phyloP scores from a whole-genome alignment of 2,797 vertebrate genomes.

The Sebastes vulpes region DNA sequence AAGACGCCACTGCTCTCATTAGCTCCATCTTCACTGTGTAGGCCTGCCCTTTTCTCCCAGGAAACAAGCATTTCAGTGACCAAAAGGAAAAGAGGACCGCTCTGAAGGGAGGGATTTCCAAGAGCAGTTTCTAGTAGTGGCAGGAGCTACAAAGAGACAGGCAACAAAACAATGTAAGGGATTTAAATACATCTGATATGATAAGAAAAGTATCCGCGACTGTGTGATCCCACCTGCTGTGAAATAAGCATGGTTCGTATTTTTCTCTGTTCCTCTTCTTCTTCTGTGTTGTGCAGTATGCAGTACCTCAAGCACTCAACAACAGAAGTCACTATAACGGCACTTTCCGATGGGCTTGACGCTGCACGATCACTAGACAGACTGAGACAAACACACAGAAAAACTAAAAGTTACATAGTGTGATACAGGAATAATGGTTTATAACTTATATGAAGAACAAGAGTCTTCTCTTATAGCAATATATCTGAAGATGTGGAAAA shows the following conservation, averaged over 20 bases:
- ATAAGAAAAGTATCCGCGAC: not conserved
- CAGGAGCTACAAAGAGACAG: slow-evolving; percentile 86
- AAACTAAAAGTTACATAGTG: not conserved
- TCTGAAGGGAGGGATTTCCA: slow-evolving; percentile 87
- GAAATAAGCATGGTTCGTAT: slow-evolving; percentile 90
- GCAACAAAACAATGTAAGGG: slow-evolving; percentile 6
- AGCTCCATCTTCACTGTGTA: slow-evolving; percentile 42
- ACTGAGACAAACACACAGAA: slow-evolving; percentile 72
- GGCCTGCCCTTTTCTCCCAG: slow-evolving; percentile 91
- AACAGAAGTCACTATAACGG: slow-evolving; percentile 88
- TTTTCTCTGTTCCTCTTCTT: slow-evolving; percentile 79
- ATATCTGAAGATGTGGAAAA: not conserved
- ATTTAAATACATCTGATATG: not conserved
- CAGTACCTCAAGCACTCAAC: slow-evolving; percentile 93
- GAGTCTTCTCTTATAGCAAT: not conserved
- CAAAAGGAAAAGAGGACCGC: slow-evolving; percentile 89
- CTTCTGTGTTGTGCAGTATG: slow-evolving; percentile 83
- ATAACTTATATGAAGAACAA: not conserved
- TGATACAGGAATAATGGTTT: not conserved
- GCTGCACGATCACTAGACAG: slow-evolving; percentile 90
- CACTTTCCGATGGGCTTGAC: slow-evolving; percentile 90
- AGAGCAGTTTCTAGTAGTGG: slow-evolving; percentile 89
- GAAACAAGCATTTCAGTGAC: slow-evolving; percentile 90
- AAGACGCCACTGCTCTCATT: slow-evolving; percentile 72
- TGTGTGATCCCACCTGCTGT: slow-evolving; percentile 88